Evolutionary conservation across 2,888 invertebrate genomes (phyloP).

Genomic region (Mythimna lalbum): DNA sequence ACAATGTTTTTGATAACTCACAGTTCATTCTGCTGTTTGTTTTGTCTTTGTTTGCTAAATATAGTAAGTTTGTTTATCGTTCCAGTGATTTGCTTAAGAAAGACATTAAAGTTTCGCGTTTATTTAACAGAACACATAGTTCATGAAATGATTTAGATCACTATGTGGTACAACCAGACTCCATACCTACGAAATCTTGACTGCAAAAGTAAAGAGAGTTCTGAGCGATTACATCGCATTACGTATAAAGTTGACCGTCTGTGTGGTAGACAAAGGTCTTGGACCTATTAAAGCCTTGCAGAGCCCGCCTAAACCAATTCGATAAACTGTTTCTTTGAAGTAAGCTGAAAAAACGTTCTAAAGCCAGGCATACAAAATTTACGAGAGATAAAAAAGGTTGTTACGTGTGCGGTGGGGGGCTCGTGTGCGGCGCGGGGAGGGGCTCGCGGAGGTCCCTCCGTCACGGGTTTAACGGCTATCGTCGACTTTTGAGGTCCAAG

Average conservation of each 20-base stretch:
- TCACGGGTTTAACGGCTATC: slow-evolving; percentile 65
- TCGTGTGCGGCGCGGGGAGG: slow-evolving; percentile 38
- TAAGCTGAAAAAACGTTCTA: slow-evolving; percentile 42
- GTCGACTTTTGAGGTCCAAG: slow-evolving; percentile 58
- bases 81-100: slow-evolving; percentile 21
- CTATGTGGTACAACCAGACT: background rate
- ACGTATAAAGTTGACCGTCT: background rate
- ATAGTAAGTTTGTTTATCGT: slow-evolving; percentile 19
- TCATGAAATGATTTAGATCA: background rate
- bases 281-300: slow-evolving; percentile 29
- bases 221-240: background rate
- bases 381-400: slow-evolving; percentile 62
- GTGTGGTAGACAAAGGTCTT: slow-evolving; percentile 26
- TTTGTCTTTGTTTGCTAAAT: slow-evolving; percentile 23
- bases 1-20: slow-evolving; percentile 33
- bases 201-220: background rate
- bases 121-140: background rate
- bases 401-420: slow-evolving; percentile 42
- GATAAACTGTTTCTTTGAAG: slow-evolving; percentile 27
- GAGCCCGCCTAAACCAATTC: slow-evolving; percentile 28
- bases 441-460: slow-evolving; percentile 57
- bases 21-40: slow-evolving; percentile 37
- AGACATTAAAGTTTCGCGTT: background rate
- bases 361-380: slow-evolving; percentile 55
- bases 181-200: no score